A percentile compares a stretch with the other conserved stretches of the same genome.
Conservation (phyloP, 1,140 invertebrate genomes). For the Macrosteles quadrilineatus region DNA sequence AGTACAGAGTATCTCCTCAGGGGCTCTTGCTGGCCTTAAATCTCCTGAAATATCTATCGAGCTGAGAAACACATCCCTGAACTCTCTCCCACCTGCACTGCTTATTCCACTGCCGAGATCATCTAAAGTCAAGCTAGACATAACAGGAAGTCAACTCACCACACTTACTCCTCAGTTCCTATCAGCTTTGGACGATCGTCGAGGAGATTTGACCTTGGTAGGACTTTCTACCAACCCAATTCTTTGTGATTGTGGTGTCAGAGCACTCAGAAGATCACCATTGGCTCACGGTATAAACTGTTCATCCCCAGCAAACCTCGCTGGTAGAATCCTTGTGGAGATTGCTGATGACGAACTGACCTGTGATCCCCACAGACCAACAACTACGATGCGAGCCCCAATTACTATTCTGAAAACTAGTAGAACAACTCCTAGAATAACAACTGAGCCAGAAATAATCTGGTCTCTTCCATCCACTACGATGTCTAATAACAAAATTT, state of each 20-base stretch:
- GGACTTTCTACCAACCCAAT: slow-evolving; percentile 78
- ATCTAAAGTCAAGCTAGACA: slow-evolving; percentile 73
- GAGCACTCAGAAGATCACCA: slow-evolving; percentile 63
- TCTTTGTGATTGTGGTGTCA: slow-evolving; percentile 80
- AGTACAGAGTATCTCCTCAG: slow-evolving; percentile 76
- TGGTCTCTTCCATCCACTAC: slow-evolving; percentile 76
- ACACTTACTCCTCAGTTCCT: slow-evolving; percentile 75
- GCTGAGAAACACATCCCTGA: slow-evolving; percentile 77
- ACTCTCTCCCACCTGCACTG: slow-evolving; percentile 71
- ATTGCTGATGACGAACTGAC: slow-evolving; percentile 77
- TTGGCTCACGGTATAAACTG: slow-evolving; percentile 63
- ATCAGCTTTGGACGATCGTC: slow-evolving; percentile 74
- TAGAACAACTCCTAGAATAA: slow-evolving; percentile 49
- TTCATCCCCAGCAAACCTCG: slow-evolving; percentile 65
- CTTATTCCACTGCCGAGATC: slow-evolving; percentile 89
- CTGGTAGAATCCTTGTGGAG: slow-evolving; percentile 66
- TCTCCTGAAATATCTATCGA: slow-evolving; percentile 67
- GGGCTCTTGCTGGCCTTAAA: slow-evolving; percentile 78
- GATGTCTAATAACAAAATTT: slow-evolving; percentile 54
- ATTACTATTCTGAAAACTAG: slow-evolving; percentile 50
- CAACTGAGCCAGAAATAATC: slow-evolving; percentile 79
- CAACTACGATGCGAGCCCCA: slow-evolving; percentile 53
- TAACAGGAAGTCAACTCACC: slow-evolving; percentile 74
- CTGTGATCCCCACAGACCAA: slow-evolving; percentile 60
- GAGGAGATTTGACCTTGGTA: slow-evolving; percentile 67